phyloP scores from a whole-genome alignment of 2,113 vertebrate genomes.

The Marmota monax region DNA sequence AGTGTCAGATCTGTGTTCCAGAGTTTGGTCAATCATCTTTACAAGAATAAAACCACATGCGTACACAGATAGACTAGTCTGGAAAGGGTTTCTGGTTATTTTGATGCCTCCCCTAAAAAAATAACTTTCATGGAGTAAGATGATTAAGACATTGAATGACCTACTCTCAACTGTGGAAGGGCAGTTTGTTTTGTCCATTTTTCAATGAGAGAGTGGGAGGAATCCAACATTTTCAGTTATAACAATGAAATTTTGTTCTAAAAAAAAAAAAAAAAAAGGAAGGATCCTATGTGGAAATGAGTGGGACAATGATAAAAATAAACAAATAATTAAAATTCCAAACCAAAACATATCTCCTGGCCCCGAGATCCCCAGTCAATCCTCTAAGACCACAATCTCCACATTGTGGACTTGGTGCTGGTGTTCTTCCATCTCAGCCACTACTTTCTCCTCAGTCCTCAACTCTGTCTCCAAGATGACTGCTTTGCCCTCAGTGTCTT shows the following conservation, averaged over 20 bases:
- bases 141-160: conserved; percentile 53
- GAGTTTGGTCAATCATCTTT: conserved; percentile 72
- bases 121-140: conserved; percentile 53
- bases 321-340: conserved; percentile 82
- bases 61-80: conserved; percentile 57
- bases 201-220: conserved; percentile 67
- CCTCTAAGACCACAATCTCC: conserved; percentile 93
- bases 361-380: conserved; percentile 81
- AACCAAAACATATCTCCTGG: conserved; percentile 81
- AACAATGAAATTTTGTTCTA: conserved; percentile 77
- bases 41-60: conserved; percentile 62
- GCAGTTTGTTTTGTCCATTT: conserved; percentile 81
- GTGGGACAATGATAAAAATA: conserved; percentile 84
- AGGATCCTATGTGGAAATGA: conserved; percentile 84
- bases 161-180: conserved; percentile 68
- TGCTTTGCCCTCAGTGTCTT: conserved; percentile 87
- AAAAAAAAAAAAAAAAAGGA: conserved; percentile 59
- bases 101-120: conserved; percentile 55
- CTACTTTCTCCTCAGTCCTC: conserved; percentile 91
- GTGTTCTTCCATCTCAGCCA: conserved; percentile 90
- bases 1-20: conserved; percentile 69
- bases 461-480: conserved; percentile 92
- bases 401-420: conserved; percentile 93
- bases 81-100: conserved; percentile 52
- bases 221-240: conserved; percentile 79